phyloP scores from a whole-genome alignment of 2,888 invertebrate genomes.

The Ethmia dodecea region DNA sequence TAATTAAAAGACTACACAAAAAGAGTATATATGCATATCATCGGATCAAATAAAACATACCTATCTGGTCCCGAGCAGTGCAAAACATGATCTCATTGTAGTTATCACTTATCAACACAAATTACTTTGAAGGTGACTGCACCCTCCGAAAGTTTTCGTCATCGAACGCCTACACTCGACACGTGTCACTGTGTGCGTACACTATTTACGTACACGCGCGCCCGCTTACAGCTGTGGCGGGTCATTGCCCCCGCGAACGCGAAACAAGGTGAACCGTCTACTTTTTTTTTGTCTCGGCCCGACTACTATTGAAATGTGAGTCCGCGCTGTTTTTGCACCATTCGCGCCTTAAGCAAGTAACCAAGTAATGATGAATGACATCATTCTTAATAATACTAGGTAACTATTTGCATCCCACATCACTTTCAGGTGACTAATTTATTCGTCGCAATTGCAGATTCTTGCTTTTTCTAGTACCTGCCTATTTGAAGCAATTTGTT shows the following conservation, averaged over 20 bases:
- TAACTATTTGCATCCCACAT: no score
- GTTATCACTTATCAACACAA: no score
- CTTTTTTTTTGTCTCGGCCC: constrained; percentile 48
- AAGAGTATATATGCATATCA: no score
- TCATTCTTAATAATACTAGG: constrained; percentile 12
- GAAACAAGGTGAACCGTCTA: constrained; percentile 67
- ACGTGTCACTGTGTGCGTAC: constrained; percentile 23
- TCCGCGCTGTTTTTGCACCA: constrained; percentile 26
- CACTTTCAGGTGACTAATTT: neutral
- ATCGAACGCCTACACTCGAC: constrained; percentile 8
- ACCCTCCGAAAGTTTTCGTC: constrained; percentile 10
- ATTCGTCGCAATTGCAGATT: no score
- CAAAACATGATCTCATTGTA: no score
- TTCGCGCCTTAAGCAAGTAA: constrained; percentile 20
- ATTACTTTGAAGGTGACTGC: no score
- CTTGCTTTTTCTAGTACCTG: no score
- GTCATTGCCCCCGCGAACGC: constrained; percentile 59
- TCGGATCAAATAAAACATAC: no score
- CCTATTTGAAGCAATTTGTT: no score
- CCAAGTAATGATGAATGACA: constrained; percentile 14
- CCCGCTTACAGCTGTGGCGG: constrained; percentile 57
- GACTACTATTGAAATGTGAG: constrained; percentile 38
- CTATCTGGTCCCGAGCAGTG: no score
- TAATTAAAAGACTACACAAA: no score
- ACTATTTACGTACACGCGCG: constrained; percentile 45